phyloP scores from a whole-genome alignment of 2,113 vertebrate genomes.

The Atrichornis clamosus region DNA sequence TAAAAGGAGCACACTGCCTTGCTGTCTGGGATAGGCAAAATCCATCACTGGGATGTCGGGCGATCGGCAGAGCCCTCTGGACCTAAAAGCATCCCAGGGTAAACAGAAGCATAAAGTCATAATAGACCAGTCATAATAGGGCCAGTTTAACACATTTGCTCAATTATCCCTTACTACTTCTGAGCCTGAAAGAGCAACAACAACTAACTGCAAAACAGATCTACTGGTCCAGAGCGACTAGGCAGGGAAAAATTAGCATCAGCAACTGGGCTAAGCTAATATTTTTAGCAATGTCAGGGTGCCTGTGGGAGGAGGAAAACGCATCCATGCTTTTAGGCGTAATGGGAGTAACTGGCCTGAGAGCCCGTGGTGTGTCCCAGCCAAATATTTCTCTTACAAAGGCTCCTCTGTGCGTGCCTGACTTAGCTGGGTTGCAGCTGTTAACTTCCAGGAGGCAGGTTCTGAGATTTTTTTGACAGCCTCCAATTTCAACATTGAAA shows the following conservation, averaged over 20 bases:
- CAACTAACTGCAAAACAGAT: background rate
- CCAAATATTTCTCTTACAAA: background rate
- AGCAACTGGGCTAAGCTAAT: background rate
- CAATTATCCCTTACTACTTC: conserved; percentile 19
- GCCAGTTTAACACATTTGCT: conserved; percentile 16
- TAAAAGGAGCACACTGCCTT: background rate
- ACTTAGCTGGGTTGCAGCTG: background rate
- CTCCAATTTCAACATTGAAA: background rate
- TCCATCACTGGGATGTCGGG: background rate
- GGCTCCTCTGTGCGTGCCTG: background rate
- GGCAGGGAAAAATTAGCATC: background rate
- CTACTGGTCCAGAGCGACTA: background rate
- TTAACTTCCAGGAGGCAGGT: background rate
- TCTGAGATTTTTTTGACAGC: background rate
- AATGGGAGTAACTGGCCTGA: background rate
- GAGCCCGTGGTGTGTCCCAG: background rate
- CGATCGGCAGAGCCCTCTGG: background rate
- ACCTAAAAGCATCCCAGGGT: background rate
- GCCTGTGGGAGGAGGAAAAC: background rate
- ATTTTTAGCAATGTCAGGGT: background rate
- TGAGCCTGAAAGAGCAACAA: background rate
- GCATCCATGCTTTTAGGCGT: background rate
- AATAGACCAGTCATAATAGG: background rate
- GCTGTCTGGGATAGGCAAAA: background rate
- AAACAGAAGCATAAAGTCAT: conserved; percentile 12